Base-by-base conservation (phyloP, 1,140 invertebrate species). In the Nixonia krombeini region DNA sequence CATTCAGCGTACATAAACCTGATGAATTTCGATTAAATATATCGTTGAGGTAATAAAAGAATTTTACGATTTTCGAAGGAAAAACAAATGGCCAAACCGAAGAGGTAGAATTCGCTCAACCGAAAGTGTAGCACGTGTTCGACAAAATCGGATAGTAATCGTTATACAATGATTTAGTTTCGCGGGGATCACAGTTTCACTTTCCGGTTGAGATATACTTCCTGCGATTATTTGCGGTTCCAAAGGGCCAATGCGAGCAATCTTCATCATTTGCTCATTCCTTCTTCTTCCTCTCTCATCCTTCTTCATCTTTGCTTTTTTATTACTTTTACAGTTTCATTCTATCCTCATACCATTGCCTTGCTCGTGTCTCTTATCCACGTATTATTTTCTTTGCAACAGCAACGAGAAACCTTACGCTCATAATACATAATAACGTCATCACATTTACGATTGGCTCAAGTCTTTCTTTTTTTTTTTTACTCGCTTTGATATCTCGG, bases 171-270 rank as follows among this genome's bases (percentile, higher is more conserved):
- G 40, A 41, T 31, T 51, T 16, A 33, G 40, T 17, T 56, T 25
- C 10, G 50, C 9, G 37, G 25, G 44, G 50, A 55, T 59, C 51
- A 49, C n/a, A 65, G 63, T 66, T 66, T 59, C 45, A 56, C 51
- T 67, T 67, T 56, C 44, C 38, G 16, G 50, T 28, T 23, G 45
- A 61, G 64, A 67, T 61, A 56, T 67, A 67, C 56, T 67, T 67
- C 56, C 56, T 46, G 51, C 56, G 53, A 67, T 67, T 61, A 67
- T 56, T 61, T 61, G 31, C 51, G 44, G 31, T 49, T 57, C 40
- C 31, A 52, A 13, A 35, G 61, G 47, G 31, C 38, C 61, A 52
- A 51, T 57, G 17, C 33, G 25, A 51, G 33, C 51, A 63, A 51
- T 56, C 46, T 51, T 50, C 52, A 29, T 56, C 46, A 15, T 40